Evolutionary conservation across 2,113 vertebrate genomes (phyloP), one percentile per base, ranked within the genome.

Genomic region (Puffinus mauretanicus): DNA sequence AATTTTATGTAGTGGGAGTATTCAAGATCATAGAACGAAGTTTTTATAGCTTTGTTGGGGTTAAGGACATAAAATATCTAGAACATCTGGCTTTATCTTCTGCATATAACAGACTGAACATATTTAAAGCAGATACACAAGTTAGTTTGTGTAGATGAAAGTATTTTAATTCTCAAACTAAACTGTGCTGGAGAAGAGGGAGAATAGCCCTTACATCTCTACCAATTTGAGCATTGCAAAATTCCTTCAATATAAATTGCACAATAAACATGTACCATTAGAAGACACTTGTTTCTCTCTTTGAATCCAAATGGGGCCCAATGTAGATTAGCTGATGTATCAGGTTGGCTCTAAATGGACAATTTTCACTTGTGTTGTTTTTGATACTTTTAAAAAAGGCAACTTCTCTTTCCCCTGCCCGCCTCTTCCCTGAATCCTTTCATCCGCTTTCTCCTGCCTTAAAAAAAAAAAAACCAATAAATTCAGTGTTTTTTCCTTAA

Each of bases 51-150:
- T 95, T 93, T 91, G 27, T 60, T 87, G 70, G 9, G 27, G 26
- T 85, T 89, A 85, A 87, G 73, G 62, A 78, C 78, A 54, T 79
- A 52, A 95, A 91, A 84, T 79, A 65, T 67, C 73, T 82, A n/a
- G 72, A 91, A 72, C 65, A 87, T 96, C 73, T 95, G 78, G 44
- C 77, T 88, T 92, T 92, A 89, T 95, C 92, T 86, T 93, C 65
- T 88, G 22, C 44, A 6, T 84, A 32, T 65, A 91, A 38, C 38
- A 90, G 70, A 65, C 13, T 70, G 76, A 54, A 94, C 54, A 24
- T 91, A 84, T 80, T 95, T 94, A 46, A 92, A 60, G 57, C 87
- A 91, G 54, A 91, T 93, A 69, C 42, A 66, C 25, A 73, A 77
- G n/a, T 88, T 90, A 64, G 58, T 79, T 87, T 65, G 21, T 76